These are phyloP conservation scores for Macroteleia sp. DNA, from an alignment of 2,888 invertebrate species.

Conservation along the genomic window DNA sequence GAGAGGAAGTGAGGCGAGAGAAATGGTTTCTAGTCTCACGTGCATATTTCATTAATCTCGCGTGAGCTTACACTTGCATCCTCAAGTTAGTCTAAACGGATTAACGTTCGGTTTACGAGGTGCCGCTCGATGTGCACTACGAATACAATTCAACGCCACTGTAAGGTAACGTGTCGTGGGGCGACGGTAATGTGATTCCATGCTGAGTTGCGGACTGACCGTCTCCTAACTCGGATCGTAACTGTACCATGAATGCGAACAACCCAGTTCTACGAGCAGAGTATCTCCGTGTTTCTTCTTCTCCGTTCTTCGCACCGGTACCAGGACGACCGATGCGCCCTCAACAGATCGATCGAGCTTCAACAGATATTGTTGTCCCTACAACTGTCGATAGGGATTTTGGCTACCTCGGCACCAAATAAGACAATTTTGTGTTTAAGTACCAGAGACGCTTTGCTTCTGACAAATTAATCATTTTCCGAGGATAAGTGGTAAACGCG, in stretches of 20 bases:
- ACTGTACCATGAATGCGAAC: conserved; percentile 64
- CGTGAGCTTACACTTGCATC: conserved; percentile 60
- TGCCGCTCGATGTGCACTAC: conserved; percentile 73
- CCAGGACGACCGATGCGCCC: conserved; percentile 5
- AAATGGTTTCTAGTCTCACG: conserved; percentile 55
- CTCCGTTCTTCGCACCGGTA: conserved; percentile 12
- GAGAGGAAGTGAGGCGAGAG: conserved; percentile 50
- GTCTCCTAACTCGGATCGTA: conserved; percentile 72
- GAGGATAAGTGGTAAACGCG: conserved; percentile 10
- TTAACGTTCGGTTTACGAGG: conserved; percentile 75
- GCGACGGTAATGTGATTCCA: conserved; percentile 79
- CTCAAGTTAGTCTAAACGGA: conserved; percentile 81
- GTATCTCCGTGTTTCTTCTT: conserved; percentile 36
- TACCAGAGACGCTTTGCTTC: background rate
- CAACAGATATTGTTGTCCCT: conserved; percentile 33
- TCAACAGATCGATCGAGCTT: conserved; percentile 47
- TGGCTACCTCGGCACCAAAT: background rate
- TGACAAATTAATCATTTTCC: conserved; percentile 34
- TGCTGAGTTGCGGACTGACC: conserved; percentile 74
- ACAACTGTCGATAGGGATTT: conserved; percentile 28
- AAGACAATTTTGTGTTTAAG: conserved; percentile 8
- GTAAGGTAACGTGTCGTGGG: conserved; percentile 74
- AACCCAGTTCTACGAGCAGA: conserved; percentile 61
- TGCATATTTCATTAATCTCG: conserved; percentile 64
- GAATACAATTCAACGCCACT: conserved; percentile 74